These are phyloP conservation scores for Menidia menidia DNA, from an alignment of 2,797 vertebrate genomes.

Conservation along the genomic window DNA sequence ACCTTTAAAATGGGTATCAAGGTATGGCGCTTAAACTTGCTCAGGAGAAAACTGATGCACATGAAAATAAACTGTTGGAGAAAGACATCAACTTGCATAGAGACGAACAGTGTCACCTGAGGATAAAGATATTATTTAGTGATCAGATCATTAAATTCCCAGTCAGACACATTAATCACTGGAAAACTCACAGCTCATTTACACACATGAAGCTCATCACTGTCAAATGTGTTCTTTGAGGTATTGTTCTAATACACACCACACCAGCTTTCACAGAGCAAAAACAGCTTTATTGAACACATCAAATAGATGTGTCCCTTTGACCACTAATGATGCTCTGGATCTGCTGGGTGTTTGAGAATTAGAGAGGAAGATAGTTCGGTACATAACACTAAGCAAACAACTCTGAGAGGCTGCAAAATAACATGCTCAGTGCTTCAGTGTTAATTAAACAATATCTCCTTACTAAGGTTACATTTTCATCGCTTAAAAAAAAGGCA, in stretches of 20 bases:
- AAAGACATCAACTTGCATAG: neutral
- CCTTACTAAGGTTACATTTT: no score
- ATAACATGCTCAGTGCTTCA: no score
- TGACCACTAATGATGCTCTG: neutral
- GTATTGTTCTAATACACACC: neutral
- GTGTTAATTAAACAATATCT: no score
- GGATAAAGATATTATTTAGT: neutral
- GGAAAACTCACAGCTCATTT: neutral
- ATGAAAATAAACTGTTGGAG: neutral
- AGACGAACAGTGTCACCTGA: neutral
- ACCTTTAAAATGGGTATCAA: neutral
- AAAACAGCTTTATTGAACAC: neutral
- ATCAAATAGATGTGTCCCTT: neutral
- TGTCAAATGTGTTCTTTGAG: neutral
- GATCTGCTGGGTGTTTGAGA: neutral
- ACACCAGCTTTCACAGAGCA: neutral
- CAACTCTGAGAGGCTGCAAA: neutral
- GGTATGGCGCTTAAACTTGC: neutral
- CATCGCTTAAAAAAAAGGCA: no score
- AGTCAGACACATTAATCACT: neutral
- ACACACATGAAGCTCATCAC: neutral
- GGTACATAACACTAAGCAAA: neutral
- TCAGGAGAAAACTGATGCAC: no score
- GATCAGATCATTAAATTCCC: neutral
- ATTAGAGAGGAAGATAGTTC: neutral